Conservation (phyloP, 2,113 vertebrate genomes). For the Rhea americana region DNA sequence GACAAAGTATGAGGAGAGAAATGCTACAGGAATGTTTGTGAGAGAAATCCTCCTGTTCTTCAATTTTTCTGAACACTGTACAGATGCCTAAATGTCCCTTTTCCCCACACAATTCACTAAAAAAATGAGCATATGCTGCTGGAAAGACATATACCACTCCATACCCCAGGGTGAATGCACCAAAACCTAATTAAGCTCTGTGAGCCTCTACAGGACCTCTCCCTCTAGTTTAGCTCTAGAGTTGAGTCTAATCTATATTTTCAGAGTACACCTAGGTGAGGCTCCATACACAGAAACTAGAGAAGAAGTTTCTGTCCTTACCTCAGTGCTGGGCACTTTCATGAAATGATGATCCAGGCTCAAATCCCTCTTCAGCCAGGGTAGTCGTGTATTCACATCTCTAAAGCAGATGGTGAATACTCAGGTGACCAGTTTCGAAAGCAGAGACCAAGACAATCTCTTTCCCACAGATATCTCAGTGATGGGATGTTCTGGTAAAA, state of each 20-base stretch:
- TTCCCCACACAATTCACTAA: constrained; percentile 50
- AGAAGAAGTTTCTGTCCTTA: constrained; percentile 1
- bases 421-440: not conserved
- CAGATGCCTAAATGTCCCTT: constrained; percentile 45
- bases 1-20: not conserved
- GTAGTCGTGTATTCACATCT: not conserved
- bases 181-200: constrained; percentile 34
- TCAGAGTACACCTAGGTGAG: constrained; percentile 15
- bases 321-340: not conserved
- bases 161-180: not conserved
- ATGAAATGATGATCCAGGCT: not conserved
- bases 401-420: not conserved
- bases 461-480: not conserved
- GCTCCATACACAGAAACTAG: not conserved
- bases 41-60: not conserved
- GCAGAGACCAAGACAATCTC: not conserved
- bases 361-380: not conserved
- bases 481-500: not conserved
- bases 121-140: constrained; percentile 48
- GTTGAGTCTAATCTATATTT: constrained; percentile 18
- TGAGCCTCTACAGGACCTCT: constrained; percentile 33
- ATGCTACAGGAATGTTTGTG: not conserved
- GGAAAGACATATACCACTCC: not conserved
- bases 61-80: not conserved
- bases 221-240: not conserved